Base-by-base conservation (phyloP, 64 coral and sea anemone genomes). In the Trachythela sp. region DNA sequence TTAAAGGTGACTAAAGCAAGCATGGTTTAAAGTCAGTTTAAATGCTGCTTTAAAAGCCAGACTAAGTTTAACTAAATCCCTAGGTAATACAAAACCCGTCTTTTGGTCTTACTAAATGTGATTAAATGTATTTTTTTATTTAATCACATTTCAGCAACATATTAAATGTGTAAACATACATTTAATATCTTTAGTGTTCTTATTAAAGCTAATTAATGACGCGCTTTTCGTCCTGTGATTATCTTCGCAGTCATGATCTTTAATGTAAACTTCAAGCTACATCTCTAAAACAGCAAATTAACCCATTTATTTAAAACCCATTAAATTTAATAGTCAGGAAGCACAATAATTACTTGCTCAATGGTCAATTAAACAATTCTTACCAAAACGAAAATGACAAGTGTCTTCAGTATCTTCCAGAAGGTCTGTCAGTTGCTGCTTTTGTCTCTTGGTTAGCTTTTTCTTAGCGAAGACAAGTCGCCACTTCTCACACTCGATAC, bases 401-500 rank as follows among this genome's bases (percentile, higher is more conserved):
- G 77, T 90, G 52, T 85, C 84, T 34, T 64, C 59, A 75, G 64
- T 80, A 75, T 90, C 84, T 37, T 90, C 83, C 40, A 90, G 50
- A 39, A 84, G 33, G 42, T 80, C 49, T 36, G 76, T 49, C 48
- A 90, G 76, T 76, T 90, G 27, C 58, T 90, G 20, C 35, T 84
- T 54, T 84, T 90, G 77, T 40, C 29, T 39, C 22, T 39, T 84
- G 36, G 84, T 85, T 49, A 90, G 58, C 83, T 85, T 90, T 51
- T 85, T 90, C 67, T 90, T 80, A 10, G 80, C 75, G 14, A 84
- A 90, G 45, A 90, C 76, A 54, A 90, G 80, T 30, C 89, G 83
- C 52, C 83, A 90, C 51, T 90, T 90, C 13, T 51, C 77, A 84
- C 88, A 90, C 51, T 90, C 77, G 36, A 77, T 32, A 83, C 89